Base-by-base conservation (phyloP, 2,113 vertebrate species). In the Ophthalmolycus amberensis region DNA sequence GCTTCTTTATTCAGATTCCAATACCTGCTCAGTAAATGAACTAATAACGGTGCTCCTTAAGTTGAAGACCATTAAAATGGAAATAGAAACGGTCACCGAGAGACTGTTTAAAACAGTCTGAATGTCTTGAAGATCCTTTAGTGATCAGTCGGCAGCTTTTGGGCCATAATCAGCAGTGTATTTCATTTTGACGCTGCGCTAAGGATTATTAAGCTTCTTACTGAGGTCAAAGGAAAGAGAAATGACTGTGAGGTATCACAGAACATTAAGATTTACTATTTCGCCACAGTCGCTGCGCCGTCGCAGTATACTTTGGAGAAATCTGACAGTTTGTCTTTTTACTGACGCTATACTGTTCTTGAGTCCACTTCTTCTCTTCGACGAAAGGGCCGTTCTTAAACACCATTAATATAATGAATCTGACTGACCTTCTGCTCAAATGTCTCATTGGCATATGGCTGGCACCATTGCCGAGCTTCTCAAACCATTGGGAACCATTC, bases 141-240 rank as follows among this genome's bases (percentile, higher is more conserved):
- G 73, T 67, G 58, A 79, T 64, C 80, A 69, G 71, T 67, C 32
- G 22, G 65, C 38, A 75, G 75, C 81, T 50, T 84, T 79, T 74
- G 22, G 84, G 42, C 64, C 42, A 70, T 84, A 78, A 90, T 85
- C 66, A 48, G 38, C 59, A 34, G 15, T 70, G 77, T 72, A 83
- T 82, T 83, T 91, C 80, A 85, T 84, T 87, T 63, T 80, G 85
- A 82, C 79, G 77, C 75, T 18, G 48, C 16, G 38, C 65, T 79
- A 70, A 64, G 79, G 74, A 77, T 80, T 82, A 90, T 80, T 80
- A 85, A 79, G 68, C 68, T 81, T 80, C 50, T 48, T 56, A 34
- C 50, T 25, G 77, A 74, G 82, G 85, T 82, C 71, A 84, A 79
- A 79, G 46, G 65, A 84, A 76, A 73, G 66, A 87, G 9, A 71